Conservation (phyloP, 2,888 invertebrate species). For the Crocallis elinguaria region DNA sequence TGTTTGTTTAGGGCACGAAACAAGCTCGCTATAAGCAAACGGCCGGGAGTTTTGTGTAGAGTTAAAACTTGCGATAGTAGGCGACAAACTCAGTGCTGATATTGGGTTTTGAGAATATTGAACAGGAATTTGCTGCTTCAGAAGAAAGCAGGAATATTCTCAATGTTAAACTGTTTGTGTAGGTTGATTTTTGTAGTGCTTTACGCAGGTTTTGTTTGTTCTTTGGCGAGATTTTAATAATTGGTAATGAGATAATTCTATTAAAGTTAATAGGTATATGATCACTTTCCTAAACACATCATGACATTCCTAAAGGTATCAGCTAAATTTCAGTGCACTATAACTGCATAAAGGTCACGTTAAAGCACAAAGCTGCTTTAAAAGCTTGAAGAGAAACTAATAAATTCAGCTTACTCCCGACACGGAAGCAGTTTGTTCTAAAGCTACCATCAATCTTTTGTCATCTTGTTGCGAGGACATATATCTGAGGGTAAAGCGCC, state of each 20-base stretch:
- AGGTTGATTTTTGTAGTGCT: too few species aligned
- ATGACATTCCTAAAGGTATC: too few species aligned
- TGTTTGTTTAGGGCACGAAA: constrained; percentile 42
- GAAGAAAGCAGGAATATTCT: too few species aligned
- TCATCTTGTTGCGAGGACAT: constrained; percentile 41
- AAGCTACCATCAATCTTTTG: constrained; percentile 64
- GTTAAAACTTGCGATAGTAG: constrained; percentile 7
- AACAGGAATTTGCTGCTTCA: neutral
- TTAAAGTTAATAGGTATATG: too few species aligned
- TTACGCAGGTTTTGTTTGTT: too few species aligned
- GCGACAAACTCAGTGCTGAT: neutral
- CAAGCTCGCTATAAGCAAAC: constrained; percentile 15
- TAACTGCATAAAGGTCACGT: neutral
- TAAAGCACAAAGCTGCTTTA: constrained; percentile 17
- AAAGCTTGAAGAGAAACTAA: constrained; percentile 36
- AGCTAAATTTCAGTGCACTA: neutral
- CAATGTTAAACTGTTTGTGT: too few species aligned
- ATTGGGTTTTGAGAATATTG: constrained; percentile 16
- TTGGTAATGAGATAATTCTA: too few species aligned
- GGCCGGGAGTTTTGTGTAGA: constrained; percentile 17
- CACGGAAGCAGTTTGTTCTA: constrained; percentile 39
- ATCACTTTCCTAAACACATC: too few species aligned
- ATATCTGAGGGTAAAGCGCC: constrained; percentile 31
- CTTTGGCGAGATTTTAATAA: too few species aligned
- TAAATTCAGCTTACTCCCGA: constrained; percentile 53